phyloP scores from a whole-genome alignment of 1,140 invertebrate species.

The Ericerus pela region DNA sequence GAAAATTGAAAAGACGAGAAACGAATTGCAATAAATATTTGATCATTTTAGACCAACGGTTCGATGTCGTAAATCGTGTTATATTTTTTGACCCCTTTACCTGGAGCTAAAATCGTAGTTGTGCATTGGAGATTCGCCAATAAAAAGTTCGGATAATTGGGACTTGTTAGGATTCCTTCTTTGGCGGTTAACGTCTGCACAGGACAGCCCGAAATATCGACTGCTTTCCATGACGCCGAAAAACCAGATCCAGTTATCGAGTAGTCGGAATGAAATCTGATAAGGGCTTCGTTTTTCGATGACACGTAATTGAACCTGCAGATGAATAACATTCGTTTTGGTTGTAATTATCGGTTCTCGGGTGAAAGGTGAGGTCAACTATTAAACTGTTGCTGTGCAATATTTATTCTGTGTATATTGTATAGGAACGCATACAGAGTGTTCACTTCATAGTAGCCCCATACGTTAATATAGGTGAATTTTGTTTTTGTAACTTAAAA shows the following conservation, averaged over 20 bases:
- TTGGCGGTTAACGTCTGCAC: slow-evolving; percentile 43
- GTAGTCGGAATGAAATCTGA: slow-evolving; percentile 55
- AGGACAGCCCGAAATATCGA: slow-evolving; percentile 49
- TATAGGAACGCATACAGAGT: no score
- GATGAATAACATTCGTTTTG: not conserved
- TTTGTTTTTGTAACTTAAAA: no score
- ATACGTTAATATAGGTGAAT: no score
- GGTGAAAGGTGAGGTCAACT: no score
- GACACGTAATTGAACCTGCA: slow-evolving; percentile 44
- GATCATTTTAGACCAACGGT: no score
- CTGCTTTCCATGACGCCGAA: slow-evolving; percentile 44
- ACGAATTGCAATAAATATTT: no score
- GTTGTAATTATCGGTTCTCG: no score
- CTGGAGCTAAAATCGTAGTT: slow-evolving; percentile 45
- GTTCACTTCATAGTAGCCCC: no score
- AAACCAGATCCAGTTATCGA: slow-evolving; percentile 48
- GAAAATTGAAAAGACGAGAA: no score
- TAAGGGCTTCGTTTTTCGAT: slow-evolving; percentile 37
- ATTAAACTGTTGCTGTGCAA: no score
- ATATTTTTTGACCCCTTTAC: slow-evolving; percentile 22
- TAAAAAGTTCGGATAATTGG: slow-evolving; percentile 51
- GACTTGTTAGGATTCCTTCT: slow-evolving; percentile 40
- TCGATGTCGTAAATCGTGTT: no score
- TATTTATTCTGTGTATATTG: no score
- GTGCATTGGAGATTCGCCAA: slow-evolving; percentile 49